These are phyloP conservation scores for Meandrina meandrites DNA, from an alignment of 92 coral and sea anemone genomes.

Conservation along the genomic window DNA sequence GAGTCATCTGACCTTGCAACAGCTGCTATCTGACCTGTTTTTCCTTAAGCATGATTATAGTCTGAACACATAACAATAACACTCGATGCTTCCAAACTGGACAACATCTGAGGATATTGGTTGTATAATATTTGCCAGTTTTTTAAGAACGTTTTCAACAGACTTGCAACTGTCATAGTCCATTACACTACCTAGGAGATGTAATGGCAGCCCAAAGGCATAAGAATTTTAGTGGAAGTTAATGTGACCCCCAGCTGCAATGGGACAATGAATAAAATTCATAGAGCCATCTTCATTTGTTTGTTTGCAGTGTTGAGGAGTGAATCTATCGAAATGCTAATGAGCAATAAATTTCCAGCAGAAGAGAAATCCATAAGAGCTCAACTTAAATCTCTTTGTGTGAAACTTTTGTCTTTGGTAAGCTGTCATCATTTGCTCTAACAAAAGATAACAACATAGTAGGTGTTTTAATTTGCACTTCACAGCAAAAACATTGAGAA, in stretches of 20 bases:
- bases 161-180: too few species aligned
- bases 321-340: conserved; percentile 80
- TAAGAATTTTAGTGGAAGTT: neutral
- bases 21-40: too few species aligned
- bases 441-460: too few species aligned
- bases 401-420: conserved; percentile 42
- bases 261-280: neutral
- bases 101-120: neutral
- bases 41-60: neutral
- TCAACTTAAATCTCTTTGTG: conserved; percentile 27
- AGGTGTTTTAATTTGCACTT: too few species aligned
- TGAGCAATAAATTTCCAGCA: conserved; percentile 53
- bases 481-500: neutral
- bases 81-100: too few species aligned
- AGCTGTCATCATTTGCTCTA: neutral
- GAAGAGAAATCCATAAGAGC: conserved; percentile 27
- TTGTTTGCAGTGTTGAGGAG: conserved; percentile 67
- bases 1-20: too few species aligned
- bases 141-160: neutral
- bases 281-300: neutral
- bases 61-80: neutral
- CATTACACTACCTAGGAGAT: too few species aligned
- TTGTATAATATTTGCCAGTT: neutral
- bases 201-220: too few species aligned
- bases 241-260: neutral